Evolutionary conservation across 2,797 vertebrate genomes (phyloP).

Genomic region (Anabacerthia variegaticeps): DNA sequence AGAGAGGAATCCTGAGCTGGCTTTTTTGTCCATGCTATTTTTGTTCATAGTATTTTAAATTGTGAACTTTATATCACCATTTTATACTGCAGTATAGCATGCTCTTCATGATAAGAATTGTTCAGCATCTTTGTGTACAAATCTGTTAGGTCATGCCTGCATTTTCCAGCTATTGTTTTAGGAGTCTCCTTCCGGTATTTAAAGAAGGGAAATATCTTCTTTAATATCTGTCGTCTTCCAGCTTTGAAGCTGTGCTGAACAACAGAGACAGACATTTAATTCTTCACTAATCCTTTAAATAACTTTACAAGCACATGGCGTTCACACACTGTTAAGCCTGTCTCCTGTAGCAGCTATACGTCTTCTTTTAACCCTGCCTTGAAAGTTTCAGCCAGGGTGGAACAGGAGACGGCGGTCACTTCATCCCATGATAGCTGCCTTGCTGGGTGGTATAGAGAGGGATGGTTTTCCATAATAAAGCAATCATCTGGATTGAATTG

Average conservation of each 20-base stretch:
- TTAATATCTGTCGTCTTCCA: neutral
- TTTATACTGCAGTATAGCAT: neutral
- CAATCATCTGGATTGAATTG: constrained; percentile 64
- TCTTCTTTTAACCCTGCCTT: constrained; percentile 50
- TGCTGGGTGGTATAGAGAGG: constrained; percentile 52
- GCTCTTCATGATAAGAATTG: neutral
- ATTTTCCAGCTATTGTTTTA: constrained; percentile 24
- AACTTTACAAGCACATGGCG: neutral
- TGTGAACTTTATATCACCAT: neutral
- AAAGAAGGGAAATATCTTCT: constrained; percentile 40
- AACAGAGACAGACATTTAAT: constrained; percentile 39
- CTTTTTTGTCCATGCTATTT: neutral
- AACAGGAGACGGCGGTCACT: neutral
- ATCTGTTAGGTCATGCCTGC: constrained; percentile 14
- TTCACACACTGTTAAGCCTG: neutral
- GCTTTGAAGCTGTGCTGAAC: constrained; percentile 41
- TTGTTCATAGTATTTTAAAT: neutral
- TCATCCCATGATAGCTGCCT: neutral
- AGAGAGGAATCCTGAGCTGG: neutral
- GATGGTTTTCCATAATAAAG: constrained; percentile 67
- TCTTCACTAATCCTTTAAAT: constrained; percentile 54
- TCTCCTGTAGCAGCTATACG: constrained; percentile 28
- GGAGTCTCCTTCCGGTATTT: constrained; percentile 28
- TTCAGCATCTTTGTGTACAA: constrained; percentile 30
- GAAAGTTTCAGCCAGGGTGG: neutral